These are phyloP conservation scores for Hystrix brachyura DNA, from an alignment of 2,113 vertebrate genomes.

Conservation along the genomic window DNA sequence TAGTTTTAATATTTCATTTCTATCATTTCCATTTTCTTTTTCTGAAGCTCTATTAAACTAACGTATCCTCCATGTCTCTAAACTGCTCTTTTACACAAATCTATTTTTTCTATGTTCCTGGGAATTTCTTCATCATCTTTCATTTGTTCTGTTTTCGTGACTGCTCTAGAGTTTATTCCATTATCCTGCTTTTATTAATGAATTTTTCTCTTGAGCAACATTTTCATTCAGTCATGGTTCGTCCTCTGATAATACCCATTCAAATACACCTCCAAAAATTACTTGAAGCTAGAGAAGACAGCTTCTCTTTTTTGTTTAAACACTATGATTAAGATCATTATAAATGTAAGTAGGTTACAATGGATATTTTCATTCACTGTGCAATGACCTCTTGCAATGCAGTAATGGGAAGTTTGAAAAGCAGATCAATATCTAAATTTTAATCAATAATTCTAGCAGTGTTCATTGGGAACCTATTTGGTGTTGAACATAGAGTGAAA, in stretches of 20 bases:
- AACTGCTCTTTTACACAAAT: neutral
- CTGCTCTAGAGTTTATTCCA: slow-evolving; percentile 31
- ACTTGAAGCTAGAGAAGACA: slow-evolving; percentile 45
- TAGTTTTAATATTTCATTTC: neutral
- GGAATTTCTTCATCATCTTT: neutral
- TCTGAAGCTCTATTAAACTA: neutral
- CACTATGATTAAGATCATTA: neutral
- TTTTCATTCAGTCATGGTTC: neutral
- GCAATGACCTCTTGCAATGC: neutral
- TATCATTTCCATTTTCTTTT: neutral
- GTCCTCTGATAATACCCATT: slow-evolving; percentile 46
- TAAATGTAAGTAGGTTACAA: slow-evolving; percentile 47
- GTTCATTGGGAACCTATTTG: slow-evolving; percentile 42
- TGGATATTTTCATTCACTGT: slow-evolving; percentile 3
- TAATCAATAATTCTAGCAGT: slow-evolving; percentile 47
- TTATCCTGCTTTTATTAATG: slow-evolving; percentile 33
- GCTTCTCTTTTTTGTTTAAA: slow-evolving; percentile 53
- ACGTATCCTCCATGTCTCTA: neutral
- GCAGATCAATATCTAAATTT: slow-evolving; percentile 56
- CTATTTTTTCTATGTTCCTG: neutral
- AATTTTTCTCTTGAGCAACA: slow-evolving; percentile 6
- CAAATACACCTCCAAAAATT: slow-evolving; percentile 34
- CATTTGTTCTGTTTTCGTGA: neutral
- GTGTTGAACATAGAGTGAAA: neutral
- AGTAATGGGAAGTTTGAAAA: slow-evolving; percentile 33